Evolutionary conservation across 2,113 vertebrate species (phyloP), one percentile per base, ranked within the genome.

Genomic region (Typhlomys cinereus): DNA sequence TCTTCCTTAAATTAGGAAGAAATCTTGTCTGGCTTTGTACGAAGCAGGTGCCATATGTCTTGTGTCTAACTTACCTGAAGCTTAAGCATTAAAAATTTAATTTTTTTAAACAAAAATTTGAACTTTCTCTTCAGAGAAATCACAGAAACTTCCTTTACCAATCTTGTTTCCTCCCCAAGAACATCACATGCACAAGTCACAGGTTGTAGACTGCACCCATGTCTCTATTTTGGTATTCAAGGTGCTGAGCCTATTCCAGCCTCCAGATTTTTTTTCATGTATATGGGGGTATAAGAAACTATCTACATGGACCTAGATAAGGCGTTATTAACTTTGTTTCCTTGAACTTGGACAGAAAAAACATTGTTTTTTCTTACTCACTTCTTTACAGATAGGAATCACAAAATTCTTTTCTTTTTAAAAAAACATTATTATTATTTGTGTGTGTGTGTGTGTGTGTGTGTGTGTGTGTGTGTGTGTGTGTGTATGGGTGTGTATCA

Each of bases 251-350:
- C 88, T 57, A 57, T 57, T 71, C 29, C 85, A 82, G 69, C 21
- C 73, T 89, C 41, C 90, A 70, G 44, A 31, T 86, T n/a, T 44
- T 54, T 48, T 89, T 70, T 54, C 31, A 89, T 85, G 88, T 31
- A 61, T 46, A 54, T 1, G 21, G 36, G 11, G 59, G 31, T 52
- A 8, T 74, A 50, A 81, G 17, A 81, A 69, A 70, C 2, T 8
- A 41, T 75, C 31, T 41, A n/a, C 48, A 52, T 48, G 23, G 71
- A 69, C 71, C 25, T 64, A 61, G 17, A 76, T 54, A 66, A 91
- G 71, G 57, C 29, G 5, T 44, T 76, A 50, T 66, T 82, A 62
- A 81, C 29, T 66, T 66, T 50, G 39, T 20, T 34, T 88, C 7
- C 67, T 21, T 48, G 31, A 86, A 75, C 64, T n/a, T 69, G 10